Evolutionary conservation across 2,888 invertebrate genomes (phyloP), one percentile per base, ranked within the genome.

Genomic region (Sesamia inferens): DNA sequence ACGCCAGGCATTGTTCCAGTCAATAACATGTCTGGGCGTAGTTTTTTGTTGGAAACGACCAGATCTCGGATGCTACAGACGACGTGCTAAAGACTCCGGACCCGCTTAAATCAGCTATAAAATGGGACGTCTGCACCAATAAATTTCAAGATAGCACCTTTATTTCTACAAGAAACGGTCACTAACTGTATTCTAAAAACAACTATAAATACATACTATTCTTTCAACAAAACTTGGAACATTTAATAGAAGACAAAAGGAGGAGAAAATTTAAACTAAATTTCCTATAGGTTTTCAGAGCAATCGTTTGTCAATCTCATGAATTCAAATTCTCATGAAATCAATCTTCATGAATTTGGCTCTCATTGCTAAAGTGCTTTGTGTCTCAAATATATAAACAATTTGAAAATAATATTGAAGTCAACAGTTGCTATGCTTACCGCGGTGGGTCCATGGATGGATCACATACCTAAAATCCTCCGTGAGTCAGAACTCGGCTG

Each of bases 61-160:
- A 63, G 63, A 68, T 61, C 55, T 61, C 44, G 59, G 73, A 64
- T 68, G 68, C 58, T 74, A 64, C 61, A 78, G 67, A 61, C 71
- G 66, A 76, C 77, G 68, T 68, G 54, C 76, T 74, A 71, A 83
- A 78, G 69, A 83, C 73, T 57, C 58, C 31, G 57, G 47, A 74
- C 63, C 76, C 69, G 74, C 74, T 75, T 73, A 85, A 72, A 85
- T 85, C 76, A 81, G 66, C 84, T 63, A 83, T 82, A 87, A 85
- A 85, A 87, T 72, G 63, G 74, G 51, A 76, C 57, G 70, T 64
- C 69, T 74, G 66, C 71, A 67, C 48, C 74, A 68, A 82, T 86
- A 82, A 87, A 86, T 88, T 79, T 42, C 16, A 57, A 74, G 79
- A 86, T 74, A 82, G 62, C 70, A 77, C 76, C 76, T 79, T 70